Evolutionary conservation across 2,888 invertebrate genomes (phyloP), one percentile per base, ranked within the genome.

Genomic region (Smittia aterrima): DNA sequence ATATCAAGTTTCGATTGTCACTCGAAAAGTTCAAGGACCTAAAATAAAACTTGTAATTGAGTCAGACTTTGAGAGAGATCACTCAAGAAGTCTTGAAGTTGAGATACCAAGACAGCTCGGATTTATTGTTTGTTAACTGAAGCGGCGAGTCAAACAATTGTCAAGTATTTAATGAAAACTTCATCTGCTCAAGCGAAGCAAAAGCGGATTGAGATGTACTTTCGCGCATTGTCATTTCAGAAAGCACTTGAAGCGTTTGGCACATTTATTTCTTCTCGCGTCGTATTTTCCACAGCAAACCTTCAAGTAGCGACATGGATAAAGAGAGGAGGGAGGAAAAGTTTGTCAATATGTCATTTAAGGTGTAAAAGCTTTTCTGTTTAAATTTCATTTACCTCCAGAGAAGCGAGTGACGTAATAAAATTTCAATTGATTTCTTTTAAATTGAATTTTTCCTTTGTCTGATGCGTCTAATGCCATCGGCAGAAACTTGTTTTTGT

Each of bases 321-420:
- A 4, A 47, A n/a, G 20, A 11, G 20, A 58, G 20, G 1, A 9
- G 11, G 11, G 58, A 18, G 58, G 11, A 11, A 58, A 22, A 58
- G 58, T 58, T 70, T 70, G 54, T 54, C 70, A 70, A 70, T 27
- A 9, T 70, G 53, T 70, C 54, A 70, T 54, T 70, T 54, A 68
- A 70, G 47, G 68, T 53, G 68, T 68, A 68, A 47, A 68, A 53
- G 22, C 32, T 38, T 32, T 32, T 32, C 4, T 32, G 32, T 32
- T 64, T 24, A 13, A 64, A 25, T 22, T 64, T 64, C 16, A 25
- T 9, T 32, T 32, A 32, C 4, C 32, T 32, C 32, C 9, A 58
- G 11, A 20, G 24, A 22, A 58, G 58, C 58, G 20, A 58, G 20
- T 58, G 20, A 58, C 20, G 58, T 58, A 16, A 22, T 22, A 58